phyloP scores from a whole-genome alignment of 2,113 vertebrate genomes.

The Ochotona curzoniae region DNA sequence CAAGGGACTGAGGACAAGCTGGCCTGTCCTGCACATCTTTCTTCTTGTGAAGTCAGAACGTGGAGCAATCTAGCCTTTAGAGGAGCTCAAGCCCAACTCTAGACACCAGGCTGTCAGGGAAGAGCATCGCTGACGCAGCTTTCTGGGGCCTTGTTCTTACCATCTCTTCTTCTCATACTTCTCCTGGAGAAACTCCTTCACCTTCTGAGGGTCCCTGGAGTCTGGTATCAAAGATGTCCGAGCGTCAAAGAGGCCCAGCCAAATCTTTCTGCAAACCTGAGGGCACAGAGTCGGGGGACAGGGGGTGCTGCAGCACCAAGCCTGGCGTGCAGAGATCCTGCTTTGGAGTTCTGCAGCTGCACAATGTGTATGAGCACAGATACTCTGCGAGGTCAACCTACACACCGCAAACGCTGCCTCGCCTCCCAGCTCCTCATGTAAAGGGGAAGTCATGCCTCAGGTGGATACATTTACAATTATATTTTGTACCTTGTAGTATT shows the following conservation, averaged over 20 bases:
- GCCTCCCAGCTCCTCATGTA: not conserved
- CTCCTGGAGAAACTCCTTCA: constrained; percentile 95
- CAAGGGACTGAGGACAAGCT: not conserved
- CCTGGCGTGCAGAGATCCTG: not conserved
- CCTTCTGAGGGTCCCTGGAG: constrained; percentile 92
- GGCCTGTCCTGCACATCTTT: not conserved
- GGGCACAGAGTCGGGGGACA: not conserved
- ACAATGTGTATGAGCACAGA: not conserved
- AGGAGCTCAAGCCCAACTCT: constrained; percentile 14
- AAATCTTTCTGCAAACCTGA: constrained; percentile 92
- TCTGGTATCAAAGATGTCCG: constrained; percentile 91
- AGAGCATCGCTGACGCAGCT: not conserved
- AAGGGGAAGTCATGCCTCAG: not conserved
- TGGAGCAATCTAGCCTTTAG: not conserved
- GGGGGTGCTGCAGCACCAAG: not conserved
- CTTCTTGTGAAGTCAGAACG: constrained; percentile 17
- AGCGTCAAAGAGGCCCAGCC: constrained; percentile 92
- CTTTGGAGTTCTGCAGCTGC: not conserved
- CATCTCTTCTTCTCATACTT: constrained; percentile 96
- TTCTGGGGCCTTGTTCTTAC: constrained; percentile 81
- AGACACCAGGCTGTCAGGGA: not conserved
- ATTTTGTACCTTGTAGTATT: not conserved
- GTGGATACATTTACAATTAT: constrained; percentile 22
- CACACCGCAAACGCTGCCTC: not conserved
- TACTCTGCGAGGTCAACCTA: not conserved